These are phyloP conservation scores for Crotalus tigris DNA, from an alignment of 2,113 vertebrate species.

Conservation along the genomic window DNA sequence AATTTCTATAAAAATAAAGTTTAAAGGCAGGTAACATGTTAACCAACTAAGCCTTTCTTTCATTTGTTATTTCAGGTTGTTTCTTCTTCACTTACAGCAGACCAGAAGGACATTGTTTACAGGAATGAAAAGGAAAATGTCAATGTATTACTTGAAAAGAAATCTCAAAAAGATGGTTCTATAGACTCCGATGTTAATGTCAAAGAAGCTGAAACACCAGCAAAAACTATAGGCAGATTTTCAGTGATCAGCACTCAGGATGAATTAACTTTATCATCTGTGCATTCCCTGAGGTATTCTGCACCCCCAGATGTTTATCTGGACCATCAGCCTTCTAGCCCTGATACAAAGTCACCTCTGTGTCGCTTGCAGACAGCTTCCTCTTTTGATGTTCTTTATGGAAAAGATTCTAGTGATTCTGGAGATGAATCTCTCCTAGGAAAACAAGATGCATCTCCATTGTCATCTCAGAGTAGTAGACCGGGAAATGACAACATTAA, in stretches of 20 bases:
- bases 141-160: constrained; percentile 54
- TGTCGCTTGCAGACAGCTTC: constrained; percentile 77
- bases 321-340: constrained; percentile 79
- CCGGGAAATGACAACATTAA: constrained; percentile 84
- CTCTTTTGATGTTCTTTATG: constrained; percentile 71
- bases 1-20: background rate
- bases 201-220: constrained; percentile 61
- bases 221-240: constrained; percentile 90
- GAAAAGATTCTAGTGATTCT: constrained; percentile 87
- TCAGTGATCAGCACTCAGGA: constrained; percentile 88
- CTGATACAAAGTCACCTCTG: constrained; percentile 71
- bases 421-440: constrained; percentile 80
- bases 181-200: constrained; percentile 34
- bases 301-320: constrained; percentile 91
- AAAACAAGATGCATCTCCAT: constrained; percentile 63
- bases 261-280: constrained; percentile 78
- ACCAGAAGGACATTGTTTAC: constrained; percentile 52
- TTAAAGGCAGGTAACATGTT: background rate
- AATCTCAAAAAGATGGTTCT: constrained; percentile 31
- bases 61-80: constrained; percentile 51
- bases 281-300: constrained; percentile 83
- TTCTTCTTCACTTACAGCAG: constrained; percentile 19
- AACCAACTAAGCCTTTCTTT: background rate
- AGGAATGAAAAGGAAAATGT: constrained; percentile 58
- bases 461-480: constrained; percentile 69